Percentiles rank a stretch among this genome's conserved stretches.
phyloP scores from a whole-genome alignment of 2,888 invertebrate genomes.

The Cheiracanthium punctorium region DNA sequence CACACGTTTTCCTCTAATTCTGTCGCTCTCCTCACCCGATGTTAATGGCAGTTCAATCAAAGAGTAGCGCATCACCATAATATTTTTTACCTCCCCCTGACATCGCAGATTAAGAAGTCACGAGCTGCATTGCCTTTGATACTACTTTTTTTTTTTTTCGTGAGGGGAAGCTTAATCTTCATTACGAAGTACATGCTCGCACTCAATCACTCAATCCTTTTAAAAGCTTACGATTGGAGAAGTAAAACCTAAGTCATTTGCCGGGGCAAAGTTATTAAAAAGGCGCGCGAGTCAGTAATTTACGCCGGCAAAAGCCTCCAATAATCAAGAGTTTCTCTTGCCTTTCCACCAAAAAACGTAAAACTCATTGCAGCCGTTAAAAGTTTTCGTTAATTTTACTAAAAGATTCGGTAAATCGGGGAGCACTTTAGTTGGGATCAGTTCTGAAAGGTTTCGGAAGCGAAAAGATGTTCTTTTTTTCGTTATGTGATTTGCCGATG shows the following conservation, averaged over 20 bases:
- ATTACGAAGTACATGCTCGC: conserved; percentile 32
- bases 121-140: conserved; percentile 39
- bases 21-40: background rate
- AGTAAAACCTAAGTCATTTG: conserved; percentile 53
- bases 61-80: conserved; percentile 42
- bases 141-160: conserved; percentile 42
- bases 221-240: conserved; percentile 63
- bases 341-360: background rate
- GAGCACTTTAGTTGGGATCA: conserved; percentile 61
- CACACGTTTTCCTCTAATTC: conserved; percentile 9
- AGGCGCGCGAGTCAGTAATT: conserved; percentile 54
- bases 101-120: conserved; percentile 58
- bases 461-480: conserved; percentile 22
- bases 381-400: conserved; percentile 68
- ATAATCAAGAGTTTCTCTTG: conserved; percentile 45
- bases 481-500: conserved; percentile 24
- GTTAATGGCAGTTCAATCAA: conserved; percentile 67
- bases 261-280: conserved; percentile 55
- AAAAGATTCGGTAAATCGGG: conserved; percentile 56
- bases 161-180: conserved; percentile 57
- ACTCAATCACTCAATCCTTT: conserved; percentile 60
- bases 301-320: conserved; percentile 29
- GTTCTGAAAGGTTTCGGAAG: conserved; percentile 45
- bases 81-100: conserved; percentile 37
- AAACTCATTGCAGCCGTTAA: conserved; percentile 54